Base-by-base conservation (phyloP, 2,113 vertebrate species). In the Montifringilla adamsi region DNA sequence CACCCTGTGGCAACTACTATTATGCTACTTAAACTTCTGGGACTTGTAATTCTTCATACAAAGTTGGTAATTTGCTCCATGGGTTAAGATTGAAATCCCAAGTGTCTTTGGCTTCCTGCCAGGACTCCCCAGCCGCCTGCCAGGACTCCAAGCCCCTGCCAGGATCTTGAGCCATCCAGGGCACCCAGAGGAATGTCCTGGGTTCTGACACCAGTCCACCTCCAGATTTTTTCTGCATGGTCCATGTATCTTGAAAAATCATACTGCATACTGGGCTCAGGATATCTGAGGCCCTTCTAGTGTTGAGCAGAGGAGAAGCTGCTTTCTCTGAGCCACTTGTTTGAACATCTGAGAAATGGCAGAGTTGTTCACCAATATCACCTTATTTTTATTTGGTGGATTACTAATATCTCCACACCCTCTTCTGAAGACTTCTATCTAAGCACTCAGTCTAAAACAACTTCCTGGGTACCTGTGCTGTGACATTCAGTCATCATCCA, bases 401-500 rank as follows among this genome's bases (percentile, higher is more conserved):
- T 37, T 70, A 31, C 24, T 47, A 50, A 74, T 35, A 2, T 28
- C 64, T 90, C 39, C 64, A 59, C 20, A 17, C 6, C 52, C 7
- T 62, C 26, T 90, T 77, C 66, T 87, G 84, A 87, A 78, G 35
- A 68, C 33, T 82, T 67, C 63, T 80, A 53, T 4, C 37, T 76
- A 89, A 90, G 30, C 26, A 53, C 11, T 60, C 53, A 39, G 9
- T 31, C 62, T 80, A 43, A 74, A 90, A 21, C n/a, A 15, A 15
- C 60, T 69, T 68, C 41, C n/a, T 67, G 47, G 11, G 17, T 43
- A 55, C 11, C 20, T 67, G 47, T 49, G 13, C 66, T 56, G 63
- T 67, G 64, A 33, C 20, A 41, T 30, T 97, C 79, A 97, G 33
- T 97, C 96, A 70, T 95, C 93, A 47, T 97, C 97, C 62, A 96